Conservation (phyloP, 2,797 vertebrate species). For the Microchirus variegatus region DNA sequence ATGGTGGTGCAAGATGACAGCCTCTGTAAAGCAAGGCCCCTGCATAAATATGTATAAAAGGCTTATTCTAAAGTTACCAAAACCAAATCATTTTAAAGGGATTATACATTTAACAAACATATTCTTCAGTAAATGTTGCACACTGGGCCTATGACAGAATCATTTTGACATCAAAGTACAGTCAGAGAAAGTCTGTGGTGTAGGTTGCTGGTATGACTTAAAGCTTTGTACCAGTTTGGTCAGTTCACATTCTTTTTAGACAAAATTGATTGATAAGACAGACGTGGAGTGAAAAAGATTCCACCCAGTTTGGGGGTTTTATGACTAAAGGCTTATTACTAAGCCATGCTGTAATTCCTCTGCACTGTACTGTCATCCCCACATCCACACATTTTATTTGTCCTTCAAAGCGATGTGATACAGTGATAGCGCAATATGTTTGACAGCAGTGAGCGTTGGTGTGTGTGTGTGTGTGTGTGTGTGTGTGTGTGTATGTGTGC, state of each 20-base stretch:
- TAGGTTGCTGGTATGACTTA: too few relatives aligned
- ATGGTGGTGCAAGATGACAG: too few relatives aligned
- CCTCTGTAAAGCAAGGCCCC: too few relatives aligned
- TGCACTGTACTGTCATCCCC: conserved; percentile 13
- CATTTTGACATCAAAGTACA: too few relatives aligned
- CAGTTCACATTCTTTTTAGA: background rate
- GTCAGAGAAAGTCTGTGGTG: too few relatives aligned
- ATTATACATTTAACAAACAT: too few relatives aligned
- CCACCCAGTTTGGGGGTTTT: background rate
- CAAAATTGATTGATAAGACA: background rate
- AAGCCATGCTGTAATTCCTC: conserved; percentile 20
- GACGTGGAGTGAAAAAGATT: background rate
- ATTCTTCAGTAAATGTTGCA: too few relatives aligned
- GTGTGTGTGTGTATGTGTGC: conserved; percentile 17
- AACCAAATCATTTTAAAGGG: too few relatives aligned
- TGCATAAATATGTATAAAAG: too few relatives aligned
- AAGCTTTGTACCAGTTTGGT: background rate
- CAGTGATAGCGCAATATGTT: conserved; percentile 49
- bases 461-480: conserved; percentile 14
- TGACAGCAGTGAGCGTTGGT: conserved; percentile 22
- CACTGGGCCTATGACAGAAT: too few relatives aligned
- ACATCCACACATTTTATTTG: conserved; percentile 34
- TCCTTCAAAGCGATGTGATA: conserved; percentile 40
- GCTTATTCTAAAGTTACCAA: too few relatives aligned
- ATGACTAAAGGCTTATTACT: conserved; percentile 9